Conservation (phyloP, 2,113 vertebrate genomes). For the Nyctereutes procyonoides region DNA sequence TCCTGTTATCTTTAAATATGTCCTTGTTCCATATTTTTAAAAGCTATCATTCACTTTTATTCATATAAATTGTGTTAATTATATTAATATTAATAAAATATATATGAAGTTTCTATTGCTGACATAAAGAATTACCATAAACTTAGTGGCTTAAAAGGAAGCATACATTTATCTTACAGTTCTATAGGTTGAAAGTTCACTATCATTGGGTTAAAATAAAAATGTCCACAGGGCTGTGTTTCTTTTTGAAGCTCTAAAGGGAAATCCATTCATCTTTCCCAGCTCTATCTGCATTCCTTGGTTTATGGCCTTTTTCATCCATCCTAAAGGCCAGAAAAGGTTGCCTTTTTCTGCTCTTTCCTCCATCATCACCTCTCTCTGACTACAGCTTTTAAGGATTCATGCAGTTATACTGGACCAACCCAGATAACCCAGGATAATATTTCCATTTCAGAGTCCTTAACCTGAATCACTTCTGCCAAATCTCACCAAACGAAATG, state of each 20-base stretch:
- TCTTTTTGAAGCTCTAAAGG: neutral
- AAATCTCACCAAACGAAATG: neutral
- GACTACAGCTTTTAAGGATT: neutral
- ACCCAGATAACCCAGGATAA: neutral
- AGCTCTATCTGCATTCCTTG: neutral
- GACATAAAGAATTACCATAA: neutral
- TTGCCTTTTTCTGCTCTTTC: neutral
- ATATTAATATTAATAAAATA: neutral
- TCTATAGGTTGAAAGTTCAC: neutral
- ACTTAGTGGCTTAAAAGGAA: neutral
- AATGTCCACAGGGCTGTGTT: neutral
- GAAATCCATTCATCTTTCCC: neutral
- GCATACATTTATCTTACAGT: neutral
- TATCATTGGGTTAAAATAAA: neutral
- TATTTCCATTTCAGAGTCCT: neutral
- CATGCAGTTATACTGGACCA: neutral
- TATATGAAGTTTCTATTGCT: neutral
- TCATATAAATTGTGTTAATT: neutral
- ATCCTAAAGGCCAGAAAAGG: neutral
- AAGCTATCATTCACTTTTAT: neutral
- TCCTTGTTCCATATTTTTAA: neutral
- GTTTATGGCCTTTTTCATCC: accelerated
- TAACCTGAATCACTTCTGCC: neutral
- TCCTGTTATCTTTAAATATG: neutral
- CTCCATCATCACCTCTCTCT: neutral